A percentile compares a stretch with the other conserved stretches of the same genome.
Conservation (phyloP, 1,140 invertebrate genomes). For the Drosophila takahashii region DNA sequence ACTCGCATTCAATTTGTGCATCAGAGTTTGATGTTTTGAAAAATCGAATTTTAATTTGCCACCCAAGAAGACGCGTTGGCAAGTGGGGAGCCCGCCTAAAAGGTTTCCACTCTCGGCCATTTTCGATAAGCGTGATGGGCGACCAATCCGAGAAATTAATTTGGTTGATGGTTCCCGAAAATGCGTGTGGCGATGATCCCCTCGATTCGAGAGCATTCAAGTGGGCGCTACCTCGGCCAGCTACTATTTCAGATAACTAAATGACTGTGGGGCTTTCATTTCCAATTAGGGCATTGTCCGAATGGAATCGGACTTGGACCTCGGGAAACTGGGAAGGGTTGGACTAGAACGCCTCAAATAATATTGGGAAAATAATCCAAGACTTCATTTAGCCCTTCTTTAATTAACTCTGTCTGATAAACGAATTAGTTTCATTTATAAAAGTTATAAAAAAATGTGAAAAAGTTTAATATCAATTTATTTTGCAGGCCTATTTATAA, state of each 20-base stretch:
- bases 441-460: no score
- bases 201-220: slow-evolving; percentile 15
- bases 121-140: slow-evolving; percentile 69
- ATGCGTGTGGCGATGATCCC: slow-evolving; percentile 29
- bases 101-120: slow-evolving; percentile 67
- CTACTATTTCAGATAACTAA: slow-evolving; percentile 53
- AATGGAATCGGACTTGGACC: slow-evolving; percentile 15
- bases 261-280: slow-evolving; percentile 28
- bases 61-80: slow-evolving; percentile 59
- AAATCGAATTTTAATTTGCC: slow-evolving; percentile 83
- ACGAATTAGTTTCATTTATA: neutral
- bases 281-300: slow-evolving; percentile 31
- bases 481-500: no score
- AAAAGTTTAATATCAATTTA: no score
- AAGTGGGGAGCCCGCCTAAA: slow-evolving; percentile 55
- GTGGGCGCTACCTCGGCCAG: slow-evolving; percentile 54
- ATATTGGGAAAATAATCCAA: neutral
- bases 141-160: slow-evolving; percentile 60
- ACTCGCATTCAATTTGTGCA: slow-evolving; percentile 64
- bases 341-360: neutral
- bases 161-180: slow-evolving; percentile 30
- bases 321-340: slow-evolving; percentile 1
- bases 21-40: slow-evolving; percentile 66
- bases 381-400: slow-evolving; percentile 7
- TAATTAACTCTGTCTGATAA: neutral